phyloP scores from a whole-genome alignment of 1,140 invertebrate species.

The Brachionus koreanus region DNA sequence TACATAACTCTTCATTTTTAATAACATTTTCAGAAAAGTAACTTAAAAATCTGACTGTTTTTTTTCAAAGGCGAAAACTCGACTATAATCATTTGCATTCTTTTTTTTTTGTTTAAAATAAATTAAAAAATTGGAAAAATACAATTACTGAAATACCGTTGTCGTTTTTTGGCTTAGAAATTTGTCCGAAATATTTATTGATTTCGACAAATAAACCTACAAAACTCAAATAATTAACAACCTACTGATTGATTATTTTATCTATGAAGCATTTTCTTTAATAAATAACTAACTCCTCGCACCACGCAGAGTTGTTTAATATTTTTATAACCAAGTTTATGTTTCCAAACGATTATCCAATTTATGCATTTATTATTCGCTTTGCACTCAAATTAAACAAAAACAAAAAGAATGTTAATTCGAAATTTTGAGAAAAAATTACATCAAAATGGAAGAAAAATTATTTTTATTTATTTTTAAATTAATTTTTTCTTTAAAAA shows the following conservation, averaged over 20 bases:
- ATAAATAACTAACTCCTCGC: neutral
- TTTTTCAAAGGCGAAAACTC: neutral
- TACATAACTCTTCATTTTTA: neutral
- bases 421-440: neutral
- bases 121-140: neutral
- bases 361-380: neutral
- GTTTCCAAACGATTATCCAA: neutral
- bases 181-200: neutral
- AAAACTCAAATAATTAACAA: neutral
- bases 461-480: too few species aligned
- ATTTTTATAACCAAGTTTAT: neutral
- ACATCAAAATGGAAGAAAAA: neutral
- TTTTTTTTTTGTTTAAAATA: too few species aligned
- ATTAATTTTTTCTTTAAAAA: neutral
- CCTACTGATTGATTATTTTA: constrained; percentile 8
- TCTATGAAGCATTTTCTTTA: neutral
- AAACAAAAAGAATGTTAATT: neutral
- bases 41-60: neutral
- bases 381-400: neutral
- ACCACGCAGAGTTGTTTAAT: neutral
- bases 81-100: neutral
- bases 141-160: neutral
- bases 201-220: neutral
- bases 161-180: neutral
- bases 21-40: neutral